phyloP scores from a whole-genome alignment of 2,888 invertebrate genomes.

The Iphiclides podalirius region DNA sequence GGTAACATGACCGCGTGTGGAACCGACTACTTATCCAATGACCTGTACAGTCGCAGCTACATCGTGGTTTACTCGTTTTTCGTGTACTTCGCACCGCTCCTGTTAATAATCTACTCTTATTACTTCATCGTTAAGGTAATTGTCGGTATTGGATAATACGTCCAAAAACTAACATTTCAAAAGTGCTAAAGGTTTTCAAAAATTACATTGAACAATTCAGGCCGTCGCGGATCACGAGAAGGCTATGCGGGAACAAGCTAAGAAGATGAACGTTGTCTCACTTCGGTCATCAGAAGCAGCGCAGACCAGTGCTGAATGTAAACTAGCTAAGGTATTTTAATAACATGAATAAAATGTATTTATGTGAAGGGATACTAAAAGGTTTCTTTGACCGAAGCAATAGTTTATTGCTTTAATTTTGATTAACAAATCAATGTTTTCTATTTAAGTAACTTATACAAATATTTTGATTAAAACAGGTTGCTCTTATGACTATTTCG shows the following conservation, averaged over 20 bases:
- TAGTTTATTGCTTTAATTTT: too few species aligned
- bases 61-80: constrained; percentile 89
- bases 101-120: constrained; percentile 92
- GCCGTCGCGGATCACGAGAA: constrained; percentile 92
- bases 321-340: constrained; percentile 89
- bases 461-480: constrained; percentile 57
- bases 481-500: constrained; percentile 93
- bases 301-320: constrained; percentile 91
- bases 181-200: too few species aligned
- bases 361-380: too few species aligned
- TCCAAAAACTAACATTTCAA: too few species aligned
- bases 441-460: too few species aligned
- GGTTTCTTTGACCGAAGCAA: too few species aligned
- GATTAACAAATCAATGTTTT: too few species aligned
- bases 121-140: constrained; percentile 90
- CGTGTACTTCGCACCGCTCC: constrained; percentile 87
- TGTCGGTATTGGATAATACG: not conserved
- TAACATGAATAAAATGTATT: too few species aligned
- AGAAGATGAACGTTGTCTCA: constrained; percentile 96
- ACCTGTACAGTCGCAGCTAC: constrained; percentile 88
- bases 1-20: constrained; percentile 78
- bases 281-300: constrained; percentile 88
- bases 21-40: constrained; percentile 90
- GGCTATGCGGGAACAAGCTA: constrained; percentile 93
- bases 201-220: constrained; percentile 45